A percentile compares a stretch with the other conserved stretches of the same genome.
Evolutionary conservation across 2,797 vertebrate species (phyloP).

Genomic region (Cephalopachus bancanus): DNA sequence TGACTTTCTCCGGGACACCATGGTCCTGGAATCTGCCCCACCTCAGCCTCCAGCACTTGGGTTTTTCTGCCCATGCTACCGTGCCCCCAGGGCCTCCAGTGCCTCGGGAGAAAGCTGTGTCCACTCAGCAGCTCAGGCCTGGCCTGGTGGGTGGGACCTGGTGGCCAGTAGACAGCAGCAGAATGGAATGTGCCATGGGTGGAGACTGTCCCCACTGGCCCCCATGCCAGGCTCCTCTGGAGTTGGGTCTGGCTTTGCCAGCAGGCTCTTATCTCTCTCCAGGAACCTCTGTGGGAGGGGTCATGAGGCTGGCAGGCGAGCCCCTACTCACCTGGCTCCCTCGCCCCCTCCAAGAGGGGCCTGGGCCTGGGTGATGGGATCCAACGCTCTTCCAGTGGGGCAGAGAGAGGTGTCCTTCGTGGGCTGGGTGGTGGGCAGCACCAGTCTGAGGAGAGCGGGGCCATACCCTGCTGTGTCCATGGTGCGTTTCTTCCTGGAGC

Average conservation of each 20-base stretch:
- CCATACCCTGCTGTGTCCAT: background rate
- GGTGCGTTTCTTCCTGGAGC: background rate
- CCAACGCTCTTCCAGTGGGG: background rate
- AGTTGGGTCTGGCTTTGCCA: background rate
- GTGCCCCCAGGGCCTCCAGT: background rate
- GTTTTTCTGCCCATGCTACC: background rate
- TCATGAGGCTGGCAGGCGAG: background rate
- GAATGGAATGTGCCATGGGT: background rate
- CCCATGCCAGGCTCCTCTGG: background rate
- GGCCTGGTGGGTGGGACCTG: background rate
- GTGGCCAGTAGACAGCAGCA: background rate
- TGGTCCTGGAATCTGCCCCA: background rate
- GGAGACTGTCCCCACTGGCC: background rate
- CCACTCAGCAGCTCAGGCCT: background rate
- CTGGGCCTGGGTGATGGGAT: background rate
- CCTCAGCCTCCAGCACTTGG: background rate
- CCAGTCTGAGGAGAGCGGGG: background rate
- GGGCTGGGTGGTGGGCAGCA: too few relatives aligned
- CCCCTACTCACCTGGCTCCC: slow-evolving; percentile 13
- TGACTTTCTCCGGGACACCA: background rate
- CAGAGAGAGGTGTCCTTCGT: background rate
- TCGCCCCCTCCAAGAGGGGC: background rate
- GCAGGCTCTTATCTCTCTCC: background rate
- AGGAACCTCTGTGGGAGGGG: background rate
- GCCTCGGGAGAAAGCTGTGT: background rate